Evolutionary conservation across 2,888 invertebrate species (phyloP).

Genomic region (Chydorus sphaericus): DNA sequence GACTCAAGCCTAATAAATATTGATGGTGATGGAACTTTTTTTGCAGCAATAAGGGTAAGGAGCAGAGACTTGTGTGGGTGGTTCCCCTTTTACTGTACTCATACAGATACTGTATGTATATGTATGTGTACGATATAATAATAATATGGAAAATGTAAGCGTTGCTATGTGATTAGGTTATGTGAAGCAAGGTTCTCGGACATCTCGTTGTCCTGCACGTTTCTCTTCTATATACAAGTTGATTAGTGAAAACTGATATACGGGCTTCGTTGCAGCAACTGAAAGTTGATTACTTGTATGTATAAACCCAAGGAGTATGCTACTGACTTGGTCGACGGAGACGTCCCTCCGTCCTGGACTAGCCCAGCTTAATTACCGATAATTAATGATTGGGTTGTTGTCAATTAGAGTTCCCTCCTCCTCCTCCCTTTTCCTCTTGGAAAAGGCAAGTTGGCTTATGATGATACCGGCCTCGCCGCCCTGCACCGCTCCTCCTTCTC

Average conservation of each 20-base stretch:
- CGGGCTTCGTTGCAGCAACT: neutral
- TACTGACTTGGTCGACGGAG: neutral
- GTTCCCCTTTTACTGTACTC: no score
- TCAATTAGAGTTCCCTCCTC: slow-evolving; percentile 3
- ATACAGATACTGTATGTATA: neutral
- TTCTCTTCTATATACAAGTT: neutral
- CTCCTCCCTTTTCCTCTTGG: neutral
- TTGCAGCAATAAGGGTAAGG: neutral
- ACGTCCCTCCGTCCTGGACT: neutral
- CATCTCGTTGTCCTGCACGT: neutral
- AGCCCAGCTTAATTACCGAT: slow-evolving; percentile 12
- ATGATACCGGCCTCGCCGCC: neutral
- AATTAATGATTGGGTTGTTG: slow-evolving; percentile 13
- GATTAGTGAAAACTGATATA: slow-evolving; percentile 7
- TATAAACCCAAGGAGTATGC: neutral
- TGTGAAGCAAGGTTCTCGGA: neutral
- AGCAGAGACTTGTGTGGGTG: neutral
- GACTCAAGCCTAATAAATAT: neutral
- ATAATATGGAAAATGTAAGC: neutral
- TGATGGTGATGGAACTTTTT: neutral
- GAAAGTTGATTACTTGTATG: neutral
- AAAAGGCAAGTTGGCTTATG: neutral
- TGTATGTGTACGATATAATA: neutral
- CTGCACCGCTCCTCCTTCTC: neutral
- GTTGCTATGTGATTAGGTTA: neutral